Conservation (phyloP, 2,113 vertebrate genomes). For the Etheostoma spectabile region DNA sequence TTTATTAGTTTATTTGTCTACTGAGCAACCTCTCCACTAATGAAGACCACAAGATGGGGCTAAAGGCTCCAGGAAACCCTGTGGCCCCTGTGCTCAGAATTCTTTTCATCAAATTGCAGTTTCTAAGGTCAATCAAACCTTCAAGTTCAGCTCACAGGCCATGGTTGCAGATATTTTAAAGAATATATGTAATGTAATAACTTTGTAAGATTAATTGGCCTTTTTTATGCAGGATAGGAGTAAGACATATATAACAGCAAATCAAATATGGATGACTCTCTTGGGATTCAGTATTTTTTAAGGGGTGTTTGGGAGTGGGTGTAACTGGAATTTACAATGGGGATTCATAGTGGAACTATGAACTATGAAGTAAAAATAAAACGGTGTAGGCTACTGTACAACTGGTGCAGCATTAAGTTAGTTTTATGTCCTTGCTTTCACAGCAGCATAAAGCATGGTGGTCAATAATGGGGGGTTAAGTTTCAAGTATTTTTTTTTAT, state of each 20-base stretch:
- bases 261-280: neutral
- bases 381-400: too few relatives aligned
- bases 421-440: too few relatives aligned
- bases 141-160: neutral
- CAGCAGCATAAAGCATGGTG: too few relatives aligned
- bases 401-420: neutral
- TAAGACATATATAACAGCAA: neutral
- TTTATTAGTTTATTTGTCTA: neutral
- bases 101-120: neutral
- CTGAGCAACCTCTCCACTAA: neutral
- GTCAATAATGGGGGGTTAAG: too few relatives aligned
- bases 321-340: neutral
- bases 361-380: too few relatives aligned
- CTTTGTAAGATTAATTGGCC: neutral
- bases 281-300: neutral
- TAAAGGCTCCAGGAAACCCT: neutral
- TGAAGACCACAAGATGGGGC: slow-evolving; percentile 12
- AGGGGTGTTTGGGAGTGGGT: neutral
- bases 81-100: neutral
- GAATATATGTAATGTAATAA: neutral
- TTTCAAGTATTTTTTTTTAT: too few relatives aligned
- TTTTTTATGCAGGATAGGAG: neutral
- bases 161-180: neutral
- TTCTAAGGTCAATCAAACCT: neutral
- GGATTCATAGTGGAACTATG: neutral